Evolutionary conservation across 2,888 invertebrate species (phyloP).

Genomic region (Cephus nigrinus): DNA sequence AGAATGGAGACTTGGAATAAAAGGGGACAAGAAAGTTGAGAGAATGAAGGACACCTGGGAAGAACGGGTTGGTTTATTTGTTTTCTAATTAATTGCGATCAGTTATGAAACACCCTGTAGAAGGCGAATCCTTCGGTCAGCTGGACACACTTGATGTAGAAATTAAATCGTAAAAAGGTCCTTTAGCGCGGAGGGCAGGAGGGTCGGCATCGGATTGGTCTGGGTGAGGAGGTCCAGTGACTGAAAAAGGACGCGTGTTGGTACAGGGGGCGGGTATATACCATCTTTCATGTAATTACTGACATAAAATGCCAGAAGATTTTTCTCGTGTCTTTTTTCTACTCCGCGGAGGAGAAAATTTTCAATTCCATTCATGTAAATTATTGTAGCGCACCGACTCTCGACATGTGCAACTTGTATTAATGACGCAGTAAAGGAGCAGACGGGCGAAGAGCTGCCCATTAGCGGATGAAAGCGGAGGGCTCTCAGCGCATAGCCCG

Average conservation of each 20-base stretch:
- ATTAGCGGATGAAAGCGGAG: conserved; percentile 67
- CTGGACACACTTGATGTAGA: conserved; percentile 48
- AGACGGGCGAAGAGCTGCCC: conserved; percentile 65
- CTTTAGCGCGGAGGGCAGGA: conserved; percentile 21
- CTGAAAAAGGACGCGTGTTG: conserved; percentile 34
- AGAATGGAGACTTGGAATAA: background rate
- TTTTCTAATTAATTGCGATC: background rate
- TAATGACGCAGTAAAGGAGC: conserved; percentile 66
- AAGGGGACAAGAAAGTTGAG: background rate
- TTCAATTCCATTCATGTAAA: conserved; percentile 67
- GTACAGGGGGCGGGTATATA: conserved; percentile 37
- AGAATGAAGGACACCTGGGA: background rate
- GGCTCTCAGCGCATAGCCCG: conserved; percentile 65
- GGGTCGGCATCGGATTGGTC: conserved; percentile 19
- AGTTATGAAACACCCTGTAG: background rate
- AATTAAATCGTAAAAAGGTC: conserved; percentile 52
- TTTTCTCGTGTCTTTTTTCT: conserved; percentile 59
- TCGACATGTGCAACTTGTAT: conserved; percentile 67
- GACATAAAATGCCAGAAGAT: conserved; percentile 59
- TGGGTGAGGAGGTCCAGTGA: conserved; percentile 23
- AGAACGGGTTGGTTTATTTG: background rate
- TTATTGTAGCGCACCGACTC: conserved; percentile 65
- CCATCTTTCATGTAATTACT: conserved; percentile 64
- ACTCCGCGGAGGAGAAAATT: conserved; percentile 64
- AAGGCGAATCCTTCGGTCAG: conserved; percentile 22